Conservation (phyloP, 2,113 vertebrate species). For the Anarhynchus alexandrinus region DNA sequence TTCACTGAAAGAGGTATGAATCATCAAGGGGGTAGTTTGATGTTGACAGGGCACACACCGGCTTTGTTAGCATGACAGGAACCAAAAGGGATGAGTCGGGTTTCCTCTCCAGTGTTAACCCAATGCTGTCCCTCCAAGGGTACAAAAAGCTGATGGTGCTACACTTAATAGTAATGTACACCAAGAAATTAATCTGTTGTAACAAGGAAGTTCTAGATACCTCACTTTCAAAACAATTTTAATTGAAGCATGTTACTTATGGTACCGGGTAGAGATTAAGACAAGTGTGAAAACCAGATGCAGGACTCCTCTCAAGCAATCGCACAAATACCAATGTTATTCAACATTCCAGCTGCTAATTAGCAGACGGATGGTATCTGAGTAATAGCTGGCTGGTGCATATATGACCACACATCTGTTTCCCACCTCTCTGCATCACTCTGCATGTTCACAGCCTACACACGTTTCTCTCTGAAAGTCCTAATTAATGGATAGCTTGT, state of each 20-base stretch:
- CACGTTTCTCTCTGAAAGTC: not conserved
- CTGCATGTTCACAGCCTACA: slow-evolving; percentile 37
- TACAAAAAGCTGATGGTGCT: not conserved
- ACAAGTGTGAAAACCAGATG: slow-evolving; percentile 13
- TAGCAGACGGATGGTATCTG: not conserved
- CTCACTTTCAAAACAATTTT: not conserved
- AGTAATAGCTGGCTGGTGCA: slow-evolving; percentile 19
- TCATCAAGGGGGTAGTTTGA: not conserved
- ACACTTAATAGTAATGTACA: not conserved
- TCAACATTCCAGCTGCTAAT: slow-evolving; percentile 5
- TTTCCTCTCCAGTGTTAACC: not conserved
- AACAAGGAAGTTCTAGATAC: not conserved
- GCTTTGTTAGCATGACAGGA: not conserved
- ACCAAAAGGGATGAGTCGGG: not conserved
- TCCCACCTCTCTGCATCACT: slow-evolving; percentile 41
- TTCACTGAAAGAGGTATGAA: not conserved
- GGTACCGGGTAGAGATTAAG: not conserved
- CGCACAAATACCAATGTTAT: not conserved
- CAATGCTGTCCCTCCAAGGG: not conserved
- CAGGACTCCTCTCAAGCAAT: not conserved
- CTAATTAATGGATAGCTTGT: not conserved
- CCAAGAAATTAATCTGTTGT: not conserved
- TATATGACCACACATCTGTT: slow-evolving; percentile 29
- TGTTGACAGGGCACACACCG: not conserved
- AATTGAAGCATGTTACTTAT: not conserved